Evolutionary conservation across 2,797 vertebrate species (phyloP), one percentile per base, ranked within the genome.

Genomic region (Linurgus olivaceus): DNA sequence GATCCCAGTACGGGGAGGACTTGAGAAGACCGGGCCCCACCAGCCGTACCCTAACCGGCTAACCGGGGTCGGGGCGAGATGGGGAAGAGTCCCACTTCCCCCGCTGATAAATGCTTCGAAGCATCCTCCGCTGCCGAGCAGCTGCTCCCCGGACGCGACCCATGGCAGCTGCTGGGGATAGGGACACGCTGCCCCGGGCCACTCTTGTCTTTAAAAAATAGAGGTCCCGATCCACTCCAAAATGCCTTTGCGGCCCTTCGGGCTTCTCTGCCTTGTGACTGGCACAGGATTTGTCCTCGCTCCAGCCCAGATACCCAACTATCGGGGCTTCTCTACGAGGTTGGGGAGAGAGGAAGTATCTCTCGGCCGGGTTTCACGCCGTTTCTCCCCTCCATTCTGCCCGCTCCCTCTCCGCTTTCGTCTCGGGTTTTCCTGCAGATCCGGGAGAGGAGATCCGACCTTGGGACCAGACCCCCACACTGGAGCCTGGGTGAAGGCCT

Each of bases 281-380:
- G 17, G 14, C 52, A 13, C 10, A 50, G 37, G 31, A 65, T 68
- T 83, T 62, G 24, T 29, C 2, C 6, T 2, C 6, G 0, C 6
- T 35, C 11, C 8, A 1, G 5, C 25, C 7, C 26, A 17, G 17
- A 42, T 74, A 51, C 1, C 4, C n/a, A 28, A 31, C 9, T 2
- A 12, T 29, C 4, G 17, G 26, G 7, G 11, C 11, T 78, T 92
- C 71, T 26, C 11, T 11, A 45, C 25, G 24, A 37, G 13, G 2
- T 0, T 42, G 6, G 4, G 20, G 54, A 26, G 12, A n/a, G 9
- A 63, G 6, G 2, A 2, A 17, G 0, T n/a, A 13, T 35, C 38
- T 48, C 9, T 82, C 5, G 3, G 15, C 2, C 5, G 7, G 4
- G 2, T 55, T 87, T 75, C 3, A 7, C 4, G 3, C 2, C 6